Evolutionary conservation across 2,888 invertebrate genomes (phyloP).

Genomic region (Lottia scabra): DNA sequence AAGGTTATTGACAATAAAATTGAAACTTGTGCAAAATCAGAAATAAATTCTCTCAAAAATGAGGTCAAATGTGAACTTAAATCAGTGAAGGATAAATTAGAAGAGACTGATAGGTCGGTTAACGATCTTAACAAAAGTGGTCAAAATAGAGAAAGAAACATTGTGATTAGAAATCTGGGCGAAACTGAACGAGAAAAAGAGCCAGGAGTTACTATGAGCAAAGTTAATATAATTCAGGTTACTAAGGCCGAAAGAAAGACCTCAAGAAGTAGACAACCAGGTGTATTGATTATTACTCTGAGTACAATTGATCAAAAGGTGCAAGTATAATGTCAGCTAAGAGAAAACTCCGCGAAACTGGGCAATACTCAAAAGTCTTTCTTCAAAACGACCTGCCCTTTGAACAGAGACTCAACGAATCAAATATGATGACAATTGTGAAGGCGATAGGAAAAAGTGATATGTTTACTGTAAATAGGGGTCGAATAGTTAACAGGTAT

Average conservation of each 20-base stretch:
- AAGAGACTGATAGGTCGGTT: too few relatives aligned
- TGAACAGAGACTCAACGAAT: background rate
- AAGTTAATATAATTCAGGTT: background rate
- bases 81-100: too few relatives aligned
- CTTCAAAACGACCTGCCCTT: background rate
- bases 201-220: background rate
- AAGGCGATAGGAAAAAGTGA: background rate
- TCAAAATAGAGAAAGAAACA: too few relatives aligned
- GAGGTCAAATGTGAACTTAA: too few relatives aligned
- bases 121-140: too few relatives aligned
- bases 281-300: background rate
- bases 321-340: background rate
- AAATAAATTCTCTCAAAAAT: too few relatives aligned
- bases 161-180: too few relatives aligned
- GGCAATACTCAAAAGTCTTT: background rate
- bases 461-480: background rate
- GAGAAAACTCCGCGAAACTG: background rate
- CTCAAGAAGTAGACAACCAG: background rate
- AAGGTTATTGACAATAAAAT: too few relatives aligned
- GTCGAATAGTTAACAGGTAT: background rate
- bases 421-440: background rate
- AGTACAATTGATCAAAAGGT: background rate
- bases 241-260: background rate
- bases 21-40: too few relatives aligned
- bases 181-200: too few relatives aligned